phyloP scores from a whole-genome alignment of 2,888 invertebrate species.

The Troides aeacus region DNA sequence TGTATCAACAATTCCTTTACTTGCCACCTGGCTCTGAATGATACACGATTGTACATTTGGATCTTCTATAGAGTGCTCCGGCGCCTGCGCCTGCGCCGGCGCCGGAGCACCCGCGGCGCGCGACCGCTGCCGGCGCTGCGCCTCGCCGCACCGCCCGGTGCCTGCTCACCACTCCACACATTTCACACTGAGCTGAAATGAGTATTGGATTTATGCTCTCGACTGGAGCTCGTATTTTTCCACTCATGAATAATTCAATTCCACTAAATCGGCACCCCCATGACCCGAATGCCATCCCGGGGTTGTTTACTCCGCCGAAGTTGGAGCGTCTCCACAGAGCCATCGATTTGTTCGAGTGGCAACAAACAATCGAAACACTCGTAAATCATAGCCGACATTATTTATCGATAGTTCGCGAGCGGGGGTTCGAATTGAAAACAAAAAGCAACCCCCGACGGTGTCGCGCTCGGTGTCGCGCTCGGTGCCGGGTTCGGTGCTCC shows the following conservation, averaged over 20 bases:
- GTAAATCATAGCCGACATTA: slow-evolving; percentile 24
- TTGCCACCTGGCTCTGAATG: too few species aligned
- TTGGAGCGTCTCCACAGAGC: slow-evolving; percentile 15
- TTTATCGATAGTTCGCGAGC: slow-evolving; percentile 25
- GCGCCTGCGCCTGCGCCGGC: too few species aligned
- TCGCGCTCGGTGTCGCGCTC: background rate
- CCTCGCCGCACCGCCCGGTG: too few species aligned
- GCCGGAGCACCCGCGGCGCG: too few species aligned
- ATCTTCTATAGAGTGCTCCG: too few species aligned
- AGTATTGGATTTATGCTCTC: background rate
- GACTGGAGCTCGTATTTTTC: slow-evolving; percentile 1
- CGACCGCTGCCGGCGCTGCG: too few species aligned
- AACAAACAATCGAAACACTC: slow-evolving; percentile 19
- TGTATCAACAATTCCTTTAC: too few species aligned
- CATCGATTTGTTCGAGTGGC: slow-evolving; percentile 21
- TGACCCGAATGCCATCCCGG: slow-evolving; percentile 13
- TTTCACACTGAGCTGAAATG: background rate
- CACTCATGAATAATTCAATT: slow-evolving; percentile 21
- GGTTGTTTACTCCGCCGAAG: slow-evolving; percentile 26
- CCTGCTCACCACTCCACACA: background rate
- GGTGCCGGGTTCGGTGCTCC: background rate
- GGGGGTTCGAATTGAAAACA: slow-evolving; percentile 13
- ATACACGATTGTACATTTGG: too few species aligned
- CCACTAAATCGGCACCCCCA: slow-evolving; percentile 20
- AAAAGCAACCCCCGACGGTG: background rate